Conservation (phyloP, 2,888 invertebrate genomes). For the Pandemis cinnamomeana region DNA sequence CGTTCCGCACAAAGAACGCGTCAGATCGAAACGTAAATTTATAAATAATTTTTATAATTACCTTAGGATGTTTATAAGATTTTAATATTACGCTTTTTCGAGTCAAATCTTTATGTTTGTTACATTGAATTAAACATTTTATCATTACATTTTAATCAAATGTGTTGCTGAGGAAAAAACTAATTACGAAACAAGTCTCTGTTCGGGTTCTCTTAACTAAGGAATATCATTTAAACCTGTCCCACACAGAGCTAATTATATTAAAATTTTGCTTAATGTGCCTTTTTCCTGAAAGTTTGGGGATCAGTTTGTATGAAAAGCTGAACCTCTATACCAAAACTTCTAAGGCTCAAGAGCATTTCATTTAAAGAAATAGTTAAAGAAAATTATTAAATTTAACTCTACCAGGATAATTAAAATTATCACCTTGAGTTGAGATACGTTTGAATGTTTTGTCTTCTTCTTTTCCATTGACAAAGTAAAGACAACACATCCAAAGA, state of each 20-base stretch:
- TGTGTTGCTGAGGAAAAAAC: too few relatives aligned
- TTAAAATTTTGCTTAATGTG: background rate
- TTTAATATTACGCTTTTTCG: too few relatives aligned
- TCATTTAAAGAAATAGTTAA: background rate
- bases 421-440: too few relatives aligned
- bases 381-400: background rate
- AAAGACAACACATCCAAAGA: background rate
- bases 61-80: too few relatives aligned
- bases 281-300: background rate
- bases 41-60: too few relatives aligned
- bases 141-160: too few relatives aligned
- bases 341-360: background rate
- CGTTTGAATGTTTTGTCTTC: background rate
- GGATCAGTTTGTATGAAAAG: background rate
- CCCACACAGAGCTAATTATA: background rate
- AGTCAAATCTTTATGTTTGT: too few relatives aligned
- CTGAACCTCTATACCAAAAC: background rate
- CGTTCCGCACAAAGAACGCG: too few relatives aligned
- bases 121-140: too few relatives aligned
- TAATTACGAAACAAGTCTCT: background rate
- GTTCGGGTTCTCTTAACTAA: background rate
- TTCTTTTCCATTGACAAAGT: background rate
- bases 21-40: too few relatives aligned
- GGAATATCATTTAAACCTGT: background rate
- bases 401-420: background rate